Percentiles rank a stretch among this genome's conserved stretches.
These are phyloP conservation scores for Chelonus insularis DNA, from an alignment of 1,140 invertebrate species.

Conservation along the genomic window DNA sequence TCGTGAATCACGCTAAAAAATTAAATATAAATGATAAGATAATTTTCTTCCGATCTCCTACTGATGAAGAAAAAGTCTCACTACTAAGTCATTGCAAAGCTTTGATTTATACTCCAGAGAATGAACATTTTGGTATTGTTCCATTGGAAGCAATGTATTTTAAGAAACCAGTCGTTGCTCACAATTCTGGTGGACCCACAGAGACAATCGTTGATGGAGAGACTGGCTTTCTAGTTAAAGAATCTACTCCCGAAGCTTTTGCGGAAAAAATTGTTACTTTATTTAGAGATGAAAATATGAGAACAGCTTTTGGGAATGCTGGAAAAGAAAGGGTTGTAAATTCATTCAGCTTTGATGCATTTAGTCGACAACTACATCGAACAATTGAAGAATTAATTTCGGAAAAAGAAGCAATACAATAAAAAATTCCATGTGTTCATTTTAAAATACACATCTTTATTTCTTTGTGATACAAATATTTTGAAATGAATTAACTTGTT, in stretches of 20 bases:
- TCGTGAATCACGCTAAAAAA: slow-evolving; percentile 68
- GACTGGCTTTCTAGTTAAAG: slow-evolving; percentile 85
- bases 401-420: too few relatives aligned
- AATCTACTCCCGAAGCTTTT: slow-evolving; percentile 71
- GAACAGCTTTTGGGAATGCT: slow-evolving; percentile 62
- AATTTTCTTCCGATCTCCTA: slow-evolving; percentile 84
- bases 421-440: too few relatives aligned
- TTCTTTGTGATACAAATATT: too few relatives aligned
- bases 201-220: slow-evolving; percentile 89
- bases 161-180: slow-evolving; percentile 90
- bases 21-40: slow-evolving; percentile 75
- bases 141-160: slow-evolving; percentile 98
- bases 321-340: slow-evolving; percentile 65
- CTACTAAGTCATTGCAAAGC: slow-evolving; percentile 75
- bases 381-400: slow-evolving; percentile 50
- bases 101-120: slow-evolving; percentile 92
- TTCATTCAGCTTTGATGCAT: slow-evolving; percentile 70
- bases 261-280: slow-evolving; percentile 77
- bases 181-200: slow-evolving; percentile 91
- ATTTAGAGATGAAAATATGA: slow-evolving; percentile 63
- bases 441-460: too few relatives aligned
- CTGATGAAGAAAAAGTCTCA: slow-evolving; percentile 80
- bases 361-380: slow-evolving; percentile 62
- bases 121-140: slow-evolving; percentile 99
- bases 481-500: too few relatives aligned